A percentile compares a stretch with the other conserved stretches of the same genome.
phyloP scores from a whole-genome alignment of 2,113 vertebrate genomes.

The Archocentrus centrarchus region DNA sequence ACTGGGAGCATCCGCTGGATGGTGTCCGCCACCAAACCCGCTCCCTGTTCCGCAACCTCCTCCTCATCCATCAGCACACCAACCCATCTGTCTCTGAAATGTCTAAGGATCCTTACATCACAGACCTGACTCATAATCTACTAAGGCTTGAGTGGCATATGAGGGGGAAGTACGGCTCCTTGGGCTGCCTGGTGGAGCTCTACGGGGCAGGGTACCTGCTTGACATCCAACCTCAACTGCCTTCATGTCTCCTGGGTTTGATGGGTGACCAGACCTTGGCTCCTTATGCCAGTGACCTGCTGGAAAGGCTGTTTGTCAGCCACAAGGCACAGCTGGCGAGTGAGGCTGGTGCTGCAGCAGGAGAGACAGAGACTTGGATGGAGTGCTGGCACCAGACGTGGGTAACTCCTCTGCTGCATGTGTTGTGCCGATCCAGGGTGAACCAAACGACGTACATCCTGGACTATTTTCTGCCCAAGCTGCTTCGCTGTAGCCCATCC shows the following conservation, averaged over 20 bases:
- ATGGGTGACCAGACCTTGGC: slow-evolving; percentile 94
- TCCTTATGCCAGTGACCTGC: slow-evolving; percentile 90
- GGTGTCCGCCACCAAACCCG: slow-evolving; percentile 93
- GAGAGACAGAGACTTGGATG: slow-evolving; percentile 76
- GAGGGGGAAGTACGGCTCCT: slow-evolving; percentile 91
- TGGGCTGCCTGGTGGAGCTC: slow-evolving; percentile 89
- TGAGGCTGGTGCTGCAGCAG: neutral
- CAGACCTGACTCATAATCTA: slow-evolving; percentile 80
- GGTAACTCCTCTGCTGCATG: slow-evolving; percentile 89
- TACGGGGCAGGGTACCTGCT: slow-evolving; percentile 86
- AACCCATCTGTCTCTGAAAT: slow-evolving; percentile 31
- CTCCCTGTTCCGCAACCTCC: slow-evolving; percentile 89
- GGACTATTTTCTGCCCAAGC: slow-evolving; percentile 93
- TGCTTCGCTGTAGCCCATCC: slow-evolving; percentile 89
- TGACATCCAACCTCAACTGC: slow-evolving; percentile 83
- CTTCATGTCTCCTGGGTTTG: slow-evolving; percentile 84
- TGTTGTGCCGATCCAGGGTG: slow-evolving; percentile 86
- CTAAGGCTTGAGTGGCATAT: slow-evolving; percentile 92
- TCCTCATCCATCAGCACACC: slow-evolving; percentile 84
- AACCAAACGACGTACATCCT: slow-evolving; percentile 91
- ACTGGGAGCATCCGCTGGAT: slow-evolving; percentile 97
- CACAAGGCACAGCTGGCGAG: slow-evolving; percentile 85
- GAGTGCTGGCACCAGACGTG: slow-evolving; percentile 89
- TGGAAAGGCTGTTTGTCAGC: slow-evolving; percentile 92
- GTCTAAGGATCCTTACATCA: slow-evolving; percentile 82